Conservation (phyloP, 2,888 invertebrate species). For the Anticlea derivata region DNA sequence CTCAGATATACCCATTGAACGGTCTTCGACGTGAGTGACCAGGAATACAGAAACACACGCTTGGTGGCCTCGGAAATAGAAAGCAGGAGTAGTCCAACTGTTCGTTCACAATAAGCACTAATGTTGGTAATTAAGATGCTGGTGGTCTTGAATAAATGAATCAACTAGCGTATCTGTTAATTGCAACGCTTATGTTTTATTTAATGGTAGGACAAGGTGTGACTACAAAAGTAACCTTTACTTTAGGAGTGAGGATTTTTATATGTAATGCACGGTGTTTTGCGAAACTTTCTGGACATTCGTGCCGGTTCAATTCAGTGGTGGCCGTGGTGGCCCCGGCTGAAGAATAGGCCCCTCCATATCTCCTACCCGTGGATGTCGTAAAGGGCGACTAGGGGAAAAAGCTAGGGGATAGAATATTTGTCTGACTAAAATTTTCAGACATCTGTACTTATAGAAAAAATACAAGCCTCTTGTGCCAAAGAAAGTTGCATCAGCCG, state of each 20-base stretch:
- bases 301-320: too few relatives aligned
- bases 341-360: too few relatives aligned
- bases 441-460: not conserved
- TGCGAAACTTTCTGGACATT: too few relatives aligned
- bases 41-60: not conserved
- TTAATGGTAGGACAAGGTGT: not conserved
- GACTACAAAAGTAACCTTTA: not conserved
- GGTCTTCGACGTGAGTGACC: not conserved
- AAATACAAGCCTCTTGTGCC: slow-evolving; percentile 6
- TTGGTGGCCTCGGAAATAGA: not conserved
- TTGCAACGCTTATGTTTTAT: slow-evolving; percentile 18
- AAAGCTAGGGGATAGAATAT: too few relatives aligned
- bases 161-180: slow-evolving; percentile 14
- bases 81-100: slow-evolving; percentile 4
- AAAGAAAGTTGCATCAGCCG: slow-evolving; percentile 24
- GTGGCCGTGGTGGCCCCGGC: too few relatives aligned
- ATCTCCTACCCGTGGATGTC: too few relatives aligned
- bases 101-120: not conserved
- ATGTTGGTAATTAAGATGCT: slow-evolving; percentile 5
- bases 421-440: too few relatives aligned
- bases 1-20: too few relatives aligned
- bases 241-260: not conserved
- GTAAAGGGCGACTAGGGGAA: too few relatives aligned
- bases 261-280: too few relatives aligned
- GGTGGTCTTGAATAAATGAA: slow-evolving; percentile 27